These are phyloP conservation scores for Diplodus sargus DNA, from an alignment of 2,797 vertebrate species.

Conservation along the genomic window DNA sequence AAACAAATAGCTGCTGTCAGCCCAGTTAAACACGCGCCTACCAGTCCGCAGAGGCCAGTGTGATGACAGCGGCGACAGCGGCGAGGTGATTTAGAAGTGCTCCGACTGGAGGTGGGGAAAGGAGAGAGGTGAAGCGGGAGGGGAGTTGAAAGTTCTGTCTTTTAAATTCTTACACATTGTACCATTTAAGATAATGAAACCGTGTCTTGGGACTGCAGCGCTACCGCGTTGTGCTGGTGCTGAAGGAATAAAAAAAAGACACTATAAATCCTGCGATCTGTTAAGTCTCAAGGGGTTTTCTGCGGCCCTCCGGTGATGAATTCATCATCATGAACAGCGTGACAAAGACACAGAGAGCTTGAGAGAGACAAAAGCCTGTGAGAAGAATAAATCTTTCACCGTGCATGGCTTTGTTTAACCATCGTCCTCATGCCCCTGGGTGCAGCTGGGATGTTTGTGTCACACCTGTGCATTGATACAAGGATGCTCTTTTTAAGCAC, in stretches of 20 bases:
- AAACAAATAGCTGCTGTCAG: too few species aligned
- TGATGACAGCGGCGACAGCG: too few species aligned
- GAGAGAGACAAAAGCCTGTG: not conserved
- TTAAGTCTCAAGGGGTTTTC: not conserved
- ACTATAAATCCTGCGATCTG: not conserved
- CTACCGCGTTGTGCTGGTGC: not conserved
- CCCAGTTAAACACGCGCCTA: too few species aligned
- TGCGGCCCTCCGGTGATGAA: not conserved
- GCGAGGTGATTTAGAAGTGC: too few species aligned
- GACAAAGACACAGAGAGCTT: not conserved
- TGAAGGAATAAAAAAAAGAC: not conserved
- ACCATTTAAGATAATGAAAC: not conserved
- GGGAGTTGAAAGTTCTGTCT: too few species aligned
- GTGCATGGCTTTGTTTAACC: slow-evolving; percentile 1
- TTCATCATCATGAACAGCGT: not conserved
- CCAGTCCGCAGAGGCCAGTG: too few species aligned
- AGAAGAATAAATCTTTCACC: not conserved
- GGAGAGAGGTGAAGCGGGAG: too few species aligned
- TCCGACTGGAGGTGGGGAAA: too few species aligned
- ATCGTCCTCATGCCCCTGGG: not conserved
- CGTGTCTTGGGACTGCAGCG: not conserved
- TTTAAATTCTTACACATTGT: too few species aligned
- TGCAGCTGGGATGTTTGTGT: slow-evolving; percentile 5
- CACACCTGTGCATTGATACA: not conserved
- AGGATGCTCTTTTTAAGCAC: not conserved